Percentiles rank a stretch among this genome's conserved stretches.
Conservation (phyloP, 2,797 vertebrate genomes). For the Vireo griseus region DNA sequence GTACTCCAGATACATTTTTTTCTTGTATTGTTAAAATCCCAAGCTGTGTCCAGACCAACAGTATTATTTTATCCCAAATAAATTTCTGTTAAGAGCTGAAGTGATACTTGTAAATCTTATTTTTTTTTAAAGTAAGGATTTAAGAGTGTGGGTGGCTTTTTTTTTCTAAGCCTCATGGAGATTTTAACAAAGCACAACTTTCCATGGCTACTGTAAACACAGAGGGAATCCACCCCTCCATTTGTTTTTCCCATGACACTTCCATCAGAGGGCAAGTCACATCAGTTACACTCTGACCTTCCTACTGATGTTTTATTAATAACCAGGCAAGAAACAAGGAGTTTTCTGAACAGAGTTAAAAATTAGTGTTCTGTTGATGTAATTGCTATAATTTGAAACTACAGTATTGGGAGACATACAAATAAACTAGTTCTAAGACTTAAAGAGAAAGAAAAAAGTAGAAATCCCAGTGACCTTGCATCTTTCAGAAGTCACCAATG, state of each 20-base stretch:
- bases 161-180: background rate
- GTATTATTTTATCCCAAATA: background rate
- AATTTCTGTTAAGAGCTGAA: background rate
- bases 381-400: background rate
- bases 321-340: background rate
- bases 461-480: background rate
- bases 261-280: background rate
- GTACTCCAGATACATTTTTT: background rate
- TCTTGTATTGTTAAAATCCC: background rate
- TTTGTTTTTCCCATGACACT: slow-evolving; percentile 57
- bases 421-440: background rate
- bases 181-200: slow-evolving; percentile 22
- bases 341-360: background rate
- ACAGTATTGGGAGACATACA: background rate
- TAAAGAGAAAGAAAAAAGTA: too few species aligned
- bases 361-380: background rate
- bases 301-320: background rate
- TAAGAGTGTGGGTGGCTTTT: background rate
- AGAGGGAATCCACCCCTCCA: background rate
- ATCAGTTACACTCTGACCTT: background rate
- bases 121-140: background rate
- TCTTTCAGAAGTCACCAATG: background rate
- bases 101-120: background rate
- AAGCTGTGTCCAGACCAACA: background rate
- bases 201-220: background rate